Evolutionary conservation across 1,140 invertebrate genomes (phyloP), one percentile per base, ranked within the genome.

Genomic region (Choristoneura fumiferana): DNA sequence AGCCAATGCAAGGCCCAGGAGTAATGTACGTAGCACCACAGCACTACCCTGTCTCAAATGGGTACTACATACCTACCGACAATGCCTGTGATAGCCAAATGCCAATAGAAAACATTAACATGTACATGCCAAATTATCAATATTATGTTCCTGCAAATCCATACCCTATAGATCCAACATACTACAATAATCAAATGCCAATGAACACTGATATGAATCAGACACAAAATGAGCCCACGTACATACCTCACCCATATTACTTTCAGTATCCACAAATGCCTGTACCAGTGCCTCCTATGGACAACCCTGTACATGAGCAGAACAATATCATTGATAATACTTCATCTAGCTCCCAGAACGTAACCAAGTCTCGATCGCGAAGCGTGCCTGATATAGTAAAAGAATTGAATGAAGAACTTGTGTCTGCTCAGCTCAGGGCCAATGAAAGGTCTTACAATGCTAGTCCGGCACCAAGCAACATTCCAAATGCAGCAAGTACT

Each of bases 351-450:
- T 67, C 69, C 18, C 76, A 86, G 17, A 73, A 74, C 55, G 76
- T 75, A 45, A 77, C 81, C 10, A 91, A 89, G 65, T 84, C 82
- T 17, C 90, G 93, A 45, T 92, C 92, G 4, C 90, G 92, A 67
- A 94, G 93, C 84, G 93, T 95, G 37, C 93, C 94, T 0, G 91
- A 94, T 76, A 94, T 95, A 77, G 88, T 95, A 6, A 91, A 92
- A 67, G 93, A 95, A 69, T 84, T 95, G 39, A 92, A 94, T 82
- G 91, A 92, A 62, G 93, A 95, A 72, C 73, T 95, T 36, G 83
- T 89, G 35, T 90, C 89, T 62, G 90, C 90, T 13, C 87, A 83
- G 62, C 76, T 91, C 43, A 89, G 91, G 78, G 88, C 88, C 17
- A 76, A 69, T 66, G 90, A 89, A 55, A 74, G 77, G 49, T 87